phyloP scores from a whole-genome alignment of 1,140 invertebrate species.

The Calycopis cecrops region DNA sequence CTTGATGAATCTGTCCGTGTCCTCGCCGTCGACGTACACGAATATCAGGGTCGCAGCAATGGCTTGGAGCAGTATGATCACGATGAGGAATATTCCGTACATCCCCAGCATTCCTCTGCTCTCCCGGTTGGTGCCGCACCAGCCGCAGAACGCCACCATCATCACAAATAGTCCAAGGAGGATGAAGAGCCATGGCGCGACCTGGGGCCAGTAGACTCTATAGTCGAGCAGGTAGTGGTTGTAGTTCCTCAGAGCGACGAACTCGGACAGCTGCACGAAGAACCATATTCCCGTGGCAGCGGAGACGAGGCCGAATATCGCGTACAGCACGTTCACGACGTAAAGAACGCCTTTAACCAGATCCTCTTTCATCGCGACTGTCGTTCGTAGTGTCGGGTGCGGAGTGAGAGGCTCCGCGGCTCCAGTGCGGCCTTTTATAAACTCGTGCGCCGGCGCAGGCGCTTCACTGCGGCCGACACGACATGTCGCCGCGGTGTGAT shows the following conservation, averaged over 20 bases:
- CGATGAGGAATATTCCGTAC: constrained; percentile 50
- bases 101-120: constrained; percentile 58
- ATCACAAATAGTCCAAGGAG: constrained; percentile 56
- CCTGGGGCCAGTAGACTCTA: constrained; percentile 65
- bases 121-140: constrained; percentile 55
- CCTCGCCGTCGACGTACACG: constrained; percentile 62
- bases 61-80: constrained; percentile 53
- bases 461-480: constrained; percentile 28
- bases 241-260: constrained; percentile 55
- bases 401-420: constrained; percentile 50
- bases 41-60: constrained; percentile 59
- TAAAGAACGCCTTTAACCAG: constrained; percentile 55
- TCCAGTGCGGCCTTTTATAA: constrained; percentile 53
- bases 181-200: constrained; percentile 68
- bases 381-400: constrained; percentile 35
- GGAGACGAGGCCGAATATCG: constrained; percentile 56
- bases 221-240: constrained; percentile 68
- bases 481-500: too few relatives aligned
- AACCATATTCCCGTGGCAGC: constrained; percentile 66
- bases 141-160: constrained; percentile 60
- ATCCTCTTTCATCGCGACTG: constrained; percentile 58
- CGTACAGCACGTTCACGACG: constrained; percentile 60
- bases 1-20: constrained; percentile 62
- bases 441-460: constrained; percentile 37
- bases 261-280: constrained; percentile 62